phyloP scores from a whole-genome alignment of 2,888 invertebrate species.

The Synergus gifuensis region DNA sequence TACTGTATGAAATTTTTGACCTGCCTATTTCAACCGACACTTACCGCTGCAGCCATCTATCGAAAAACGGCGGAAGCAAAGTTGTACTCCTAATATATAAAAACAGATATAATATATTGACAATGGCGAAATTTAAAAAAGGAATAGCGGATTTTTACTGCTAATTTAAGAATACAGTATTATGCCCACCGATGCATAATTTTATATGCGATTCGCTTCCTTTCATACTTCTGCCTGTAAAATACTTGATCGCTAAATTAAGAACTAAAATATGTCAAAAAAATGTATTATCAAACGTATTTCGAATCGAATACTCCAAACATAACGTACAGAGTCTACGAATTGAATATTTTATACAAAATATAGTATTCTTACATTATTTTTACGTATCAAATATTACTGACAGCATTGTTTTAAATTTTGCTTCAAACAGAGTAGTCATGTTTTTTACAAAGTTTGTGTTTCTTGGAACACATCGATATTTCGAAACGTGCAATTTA shows the following conservation, averaged over 20 bases:
- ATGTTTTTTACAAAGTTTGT: conserved; percentile 18
- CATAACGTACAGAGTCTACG: neutral
- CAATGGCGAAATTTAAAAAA: neutral
- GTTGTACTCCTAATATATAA: no score
- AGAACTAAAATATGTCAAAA: conserved; percentile 11
- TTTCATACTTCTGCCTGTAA: conserved; percentile 10
- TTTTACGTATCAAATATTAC: neutral
- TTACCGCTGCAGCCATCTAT: no score
- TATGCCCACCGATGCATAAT: conserved; percentile 30
- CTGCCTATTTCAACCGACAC: no score
- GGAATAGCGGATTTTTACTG: conserved; percentile 2
- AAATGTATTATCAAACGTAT: neutral
- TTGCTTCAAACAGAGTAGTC: neutral
- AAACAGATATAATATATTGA: neutral
- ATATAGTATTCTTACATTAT: neutral
- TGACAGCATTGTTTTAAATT: neutral
- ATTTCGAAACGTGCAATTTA: conserved; percentile 13
- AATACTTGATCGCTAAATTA: neutral
- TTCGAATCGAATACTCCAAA: neutral
- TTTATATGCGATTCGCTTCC: conserved; percentile 20
- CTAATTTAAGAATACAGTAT: conserved; percentile 4
- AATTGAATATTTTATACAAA: conserved; percentile 30
- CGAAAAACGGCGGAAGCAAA: no score
- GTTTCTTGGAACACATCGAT: neutral
- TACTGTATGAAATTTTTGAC: no score